These are phyloP conservation scores for Orchestes rusci DNA, from an alignment of 2,888 invertebrate genomes.

Conservation along the genomic window DNA sequence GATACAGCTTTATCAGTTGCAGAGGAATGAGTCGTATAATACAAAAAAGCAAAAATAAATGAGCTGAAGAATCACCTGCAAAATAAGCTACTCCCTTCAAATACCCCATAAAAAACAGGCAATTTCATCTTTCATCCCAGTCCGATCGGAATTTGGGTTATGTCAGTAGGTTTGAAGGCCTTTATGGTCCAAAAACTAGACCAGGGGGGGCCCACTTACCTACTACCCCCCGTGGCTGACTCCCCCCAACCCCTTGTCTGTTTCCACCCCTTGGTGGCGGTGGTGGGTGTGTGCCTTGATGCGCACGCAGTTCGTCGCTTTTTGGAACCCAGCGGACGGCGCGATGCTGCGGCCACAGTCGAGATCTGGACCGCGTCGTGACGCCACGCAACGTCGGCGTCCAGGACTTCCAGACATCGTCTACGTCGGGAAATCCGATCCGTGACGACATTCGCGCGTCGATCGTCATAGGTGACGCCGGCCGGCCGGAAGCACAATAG, in stretches of 20 bases:
- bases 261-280: conserved; percentile 5
- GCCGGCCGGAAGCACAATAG: conserved; percentile 27
- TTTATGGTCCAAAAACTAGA: conserved; percentile 23
- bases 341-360: conserved; percentile 60
- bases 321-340: conserved; percentile 44
- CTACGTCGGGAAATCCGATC: conserved; percentile 20
- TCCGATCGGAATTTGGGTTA: conserved; percentile 25
- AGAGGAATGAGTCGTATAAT: too few species aligned
- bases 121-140: too few species aligned
- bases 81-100: too few species aligned
- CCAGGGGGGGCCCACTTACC: conserved; percentile 13
- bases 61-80: too few species aligned
- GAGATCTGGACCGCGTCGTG: conserved; percentile 46
- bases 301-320: too few species aligned
- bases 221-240: not conserved
- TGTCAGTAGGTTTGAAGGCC: conserved; percentile 39
- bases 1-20: too few species aligned
- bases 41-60: too few species aligned
- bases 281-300: conserved; percentile 37
- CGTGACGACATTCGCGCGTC: conserved; percentile 34
- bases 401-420: too few species aligned
- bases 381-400: conserved; percentile 19
- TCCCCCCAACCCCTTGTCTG: conserved; percentile 2
- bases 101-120: too few species aligned
- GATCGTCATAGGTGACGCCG: conserved; percentile 26